Evolutionary conservation across 2,888 invertebrate genomes (phyloP), one percentile per base, ranked within the genome.

Genomic region (Serrognathus titanus): DNA sequence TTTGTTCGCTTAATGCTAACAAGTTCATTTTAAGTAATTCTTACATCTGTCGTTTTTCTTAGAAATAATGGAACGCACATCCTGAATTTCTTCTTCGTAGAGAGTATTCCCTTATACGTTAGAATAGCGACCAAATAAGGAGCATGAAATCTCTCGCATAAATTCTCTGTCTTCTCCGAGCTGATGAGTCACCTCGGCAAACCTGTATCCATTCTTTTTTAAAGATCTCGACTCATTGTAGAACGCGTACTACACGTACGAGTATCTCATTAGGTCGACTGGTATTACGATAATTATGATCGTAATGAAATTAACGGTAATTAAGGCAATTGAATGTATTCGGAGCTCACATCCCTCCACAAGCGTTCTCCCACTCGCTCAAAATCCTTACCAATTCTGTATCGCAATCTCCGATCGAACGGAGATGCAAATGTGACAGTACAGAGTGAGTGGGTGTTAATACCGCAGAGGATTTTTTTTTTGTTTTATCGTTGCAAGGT

Each of bases 371-470:
- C 43, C 43, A 43, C 43, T 43, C 43, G 16, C 10, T 13, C 0
- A 20, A 43, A 43, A 43, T 43, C 43, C 43, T 43, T 43, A 43
- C n/a, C 43, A 43, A 43, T 43, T 43, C 43, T 16, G 43, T 43
- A 43, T 16, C 13, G 43, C 10, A 12, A 43, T 43, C 10, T 43
- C 12, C 43, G 20, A 31, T 31, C 24, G 24, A 31, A 20, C 20
- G 16, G 16, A 43, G 43, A 43, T 43, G 43, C 43, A 43, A 43
- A 43, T 43, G n/a, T 43, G 43, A 43, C 43, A 31, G 43, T 43
- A 16, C 13, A 11, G 13, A 16, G 43, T 43, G 43, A 11, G 43
- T 43, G 43, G 43, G 43, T 43, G 43, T 11, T 2, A 43, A 16
- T 43, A 9, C 24, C 24, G 5, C 24, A 31, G 24, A 31, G 24